phyloP scores from a whole-genome alignment of 2,888 invertebrate species.

The Frankliniella fusca region DNA sequence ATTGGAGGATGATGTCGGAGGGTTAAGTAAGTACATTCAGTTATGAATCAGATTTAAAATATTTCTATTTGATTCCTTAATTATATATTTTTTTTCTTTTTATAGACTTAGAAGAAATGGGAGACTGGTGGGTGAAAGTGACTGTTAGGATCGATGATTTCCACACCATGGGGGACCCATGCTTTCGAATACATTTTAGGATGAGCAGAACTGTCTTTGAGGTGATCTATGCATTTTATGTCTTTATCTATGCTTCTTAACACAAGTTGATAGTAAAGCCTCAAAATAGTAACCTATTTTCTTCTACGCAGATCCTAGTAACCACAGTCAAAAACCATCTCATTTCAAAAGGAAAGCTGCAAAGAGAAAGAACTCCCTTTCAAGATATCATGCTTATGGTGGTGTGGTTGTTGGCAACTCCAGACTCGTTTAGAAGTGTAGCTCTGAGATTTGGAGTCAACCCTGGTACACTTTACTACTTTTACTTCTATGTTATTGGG shows the following conservation, averaged over 20 bases:
- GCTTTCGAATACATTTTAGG: not conserved
- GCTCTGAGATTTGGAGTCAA: not conserved
- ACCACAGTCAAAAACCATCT: no score
- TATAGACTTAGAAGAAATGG: no score
- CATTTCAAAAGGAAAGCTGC: no score
- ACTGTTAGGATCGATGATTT: not conserved
- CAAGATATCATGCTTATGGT: not conserved
- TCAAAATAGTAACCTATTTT: no score
- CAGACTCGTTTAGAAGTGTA: not conserved
- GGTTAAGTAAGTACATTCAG: no score
- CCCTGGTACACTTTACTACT: not conserved
- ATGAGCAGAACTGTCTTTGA: not conserved
- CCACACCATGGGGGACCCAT: not conserved
- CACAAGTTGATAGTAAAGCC: not conserved
- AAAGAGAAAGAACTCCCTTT: not conserved
- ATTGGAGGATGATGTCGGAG: no score
- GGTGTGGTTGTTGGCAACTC: not conserved
- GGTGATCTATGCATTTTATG: not conserved
- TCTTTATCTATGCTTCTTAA: no score
- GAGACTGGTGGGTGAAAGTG: no score
- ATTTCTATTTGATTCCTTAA: no score
- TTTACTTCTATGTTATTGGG: not conserved
- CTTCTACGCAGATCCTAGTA: no score
- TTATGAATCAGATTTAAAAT: no score
- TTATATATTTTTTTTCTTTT: no score